These are phyloP conservation scores for Anseranas semipalmata DNA, from an alignment of 2,113 vertebrate species.

Conservation along the genomic window DNA sequence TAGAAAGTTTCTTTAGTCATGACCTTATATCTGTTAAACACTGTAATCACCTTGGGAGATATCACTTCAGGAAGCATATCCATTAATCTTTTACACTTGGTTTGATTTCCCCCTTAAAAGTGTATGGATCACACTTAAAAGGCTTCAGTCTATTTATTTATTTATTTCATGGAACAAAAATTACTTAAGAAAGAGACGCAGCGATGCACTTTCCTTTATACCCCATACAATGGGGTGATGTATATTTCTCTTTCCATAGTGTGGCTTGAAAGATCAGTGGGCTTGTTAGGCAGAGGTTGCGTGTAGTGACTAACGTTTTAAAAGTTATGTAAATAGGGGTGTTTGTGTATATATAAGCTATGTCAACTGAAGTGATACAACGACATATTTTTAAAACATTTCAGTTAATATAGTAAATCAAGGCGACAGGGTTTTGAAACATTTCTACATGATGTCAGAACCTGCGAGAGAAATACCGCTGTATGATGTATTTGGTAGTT, in stretches of 20 bases:
- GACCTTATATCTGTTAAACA: conserved; percentile 47
- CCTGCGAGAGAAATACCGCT: background rate
- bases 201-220: background rate
- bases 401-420: conserved; percentile 18
- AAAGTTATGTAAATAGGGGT: conserved; percentile 42
- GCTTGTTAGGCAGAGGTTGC: background rate
- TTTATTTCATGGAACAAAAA: background rate
- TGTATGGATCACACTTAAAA: conserved; percentile 14
- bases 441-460: conserved; percentile 12
- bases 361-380: background rate
- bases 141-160: background rate
- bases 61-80: conserved; percentile 45
- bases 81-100: conserved; percentile 45
- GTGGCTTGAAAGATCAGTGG: background rate
- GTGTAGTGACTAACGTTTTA: background rate
- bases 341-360: background rate
- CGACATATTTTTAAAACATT: conserved; percentile 10
- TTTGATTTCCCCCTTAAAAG: conserved; percentile 11
- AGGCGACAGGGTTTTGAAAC: conserved; percentile 12
- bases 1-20: conserved; percentile 54
- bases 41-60: conserved; percentile 55
- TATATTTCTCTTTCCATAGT: background rate
- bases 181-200: background rate
- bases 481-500: background rate
- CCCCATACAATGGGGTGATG: background rate